Conservation (phyloP, 37 sponge, comb jelly and placozoan genomes). For the Crambe crambe region DNA sequence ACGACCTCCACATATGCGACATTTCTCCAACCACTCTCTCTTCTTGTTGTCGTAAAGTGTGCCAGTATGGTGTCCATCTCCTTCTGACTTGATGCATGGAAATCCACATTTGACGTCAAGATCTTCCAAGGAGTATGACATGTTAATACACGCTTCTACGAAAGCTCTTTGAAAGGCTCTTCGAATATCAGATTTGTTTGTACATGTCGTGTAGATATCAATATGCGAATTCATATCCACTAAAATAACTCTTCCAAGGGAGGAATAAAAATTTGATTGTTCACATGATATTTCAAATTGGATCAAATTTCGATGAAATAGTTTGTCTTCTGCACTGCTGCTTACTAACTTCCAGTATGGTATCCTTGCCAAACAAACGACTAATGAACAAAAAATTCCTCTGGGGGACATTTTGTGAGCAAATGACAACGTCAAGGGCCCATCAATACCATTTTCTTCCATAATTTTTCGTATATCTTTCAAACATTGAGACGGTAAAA, state of each 20-base stretch:
- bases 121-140: background rate
- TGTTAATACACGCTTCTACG: background rate
- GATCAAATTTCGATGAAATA: background rate
- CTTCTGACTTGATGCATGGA: background rate
- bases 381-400: background rate
- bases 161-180: background rate
- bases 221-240: background rate
- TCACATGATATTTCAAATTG: conserved; percentile 2
- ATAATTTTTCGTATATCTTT: background rate
- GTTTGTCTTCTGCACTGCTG: background rate
- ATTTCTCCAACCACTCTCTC: background rate
- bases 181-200: background rate
- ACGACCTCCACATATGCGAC: background rate
- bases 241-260: background rate
- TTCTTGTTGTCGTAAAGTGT: background rate
- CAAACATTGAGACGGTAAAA: background rate
- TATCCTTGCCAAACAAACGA: background rate
- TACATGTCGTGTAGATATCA: conserved; percentile 6
- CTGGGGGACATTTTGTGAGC: background rate
- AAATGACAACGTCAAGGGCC: conserved; percentile 4
- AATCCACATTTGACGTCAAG: background rate
- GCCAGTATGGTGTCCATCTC: background rate
- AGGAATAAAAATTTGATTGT: background rate
- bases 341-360: background rate
- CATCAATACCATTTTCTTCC: background rate